A percentile compares a stretch with the other conserved stretches of the same genome.
Conservation (phyloP, 2,113 vertebrate genomes). For the Edolisoma coerulescens region DNA sequence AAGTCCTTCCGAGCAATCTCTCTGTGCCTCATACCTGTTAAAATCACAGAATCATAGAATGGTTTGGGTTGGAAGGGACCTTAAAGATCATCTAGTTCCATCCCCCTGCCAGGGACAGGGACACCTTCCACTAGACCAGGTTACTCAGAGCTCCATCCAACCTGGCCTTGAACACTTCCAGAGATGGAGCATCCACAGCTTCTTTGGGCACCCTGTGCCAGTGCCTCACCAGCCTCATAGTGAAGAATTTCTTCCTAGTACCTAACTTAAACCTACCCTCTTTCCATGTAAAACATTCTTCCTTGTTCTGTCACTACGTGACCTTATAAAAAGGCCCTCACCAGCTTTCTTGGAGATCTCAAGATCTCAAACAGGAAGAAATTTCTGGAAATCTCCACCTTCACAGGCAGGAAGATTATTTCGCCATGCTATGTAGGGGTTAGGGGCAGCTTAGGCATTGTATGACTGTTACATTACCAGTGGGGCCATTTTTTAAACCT, state of each 20-base stretch:
- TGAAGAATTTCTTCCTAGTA: not conserved
- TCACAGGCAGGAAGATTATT: not conserved
- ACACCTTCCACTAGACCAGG: not conserved
- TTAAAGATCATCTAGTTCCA: not conserved
- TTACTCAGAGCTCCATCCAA: not conserved
- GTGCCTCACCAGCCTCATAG: not conserved
- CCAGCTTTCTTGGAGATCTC: not conserved
- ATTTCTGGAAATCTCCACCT: not conserved
- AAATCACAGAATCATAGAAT: not conserved
- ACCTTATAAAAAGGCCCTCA: not conserved
- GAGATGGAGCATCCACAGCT: fast-evolving
- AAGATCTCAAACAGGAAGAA: not conserved
- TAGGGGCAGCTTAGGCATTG: not conserved
- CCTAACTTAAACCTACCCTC: not conserved
- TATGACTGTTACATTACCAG: not conserved
- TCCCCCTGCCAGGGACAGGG: not conserved
- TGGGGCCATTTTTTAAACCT: not conserved
- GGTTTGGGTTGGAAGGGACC: not conserved
- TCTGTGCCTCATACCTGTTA: not conserved
- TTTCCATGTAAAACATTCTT: not conserved
- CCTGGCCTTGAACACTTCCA: not conserved
- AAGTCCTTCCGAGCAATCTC: not conserved
- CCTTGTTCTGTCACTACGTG: not conserved
- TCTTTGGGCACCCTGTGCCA: not conserved
- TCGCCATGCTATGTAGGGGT: not conserved